These are phyloP conservation scores for Brachyptera putata DNA, from an alignment of 2,888 invertebrate species.

Conservation along the genomic window DNA sequence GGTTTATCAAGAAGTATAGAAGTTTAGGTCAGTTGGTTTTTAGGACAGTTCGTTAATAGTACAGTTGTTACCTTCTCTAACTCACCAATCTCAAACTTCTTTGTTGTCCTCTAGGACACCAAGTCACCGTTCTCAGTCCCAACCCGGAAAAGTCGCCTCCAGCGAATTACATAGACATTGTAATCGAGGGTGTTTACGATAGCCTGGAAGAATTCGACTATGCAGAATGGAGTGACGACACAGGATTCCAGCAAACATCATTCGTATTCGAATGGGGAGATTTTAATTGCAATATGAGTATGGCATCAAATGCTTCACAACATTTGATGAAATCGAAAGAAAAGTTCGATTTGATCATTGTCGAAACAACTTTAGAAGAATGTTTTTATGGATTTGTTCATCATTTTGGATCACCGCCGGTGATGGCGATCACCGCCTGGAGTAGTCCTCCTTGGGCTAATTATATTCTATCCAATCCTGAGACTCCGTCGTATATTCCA, in stretches of 20 bases:
- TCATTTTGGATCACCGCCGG: slow-evolving; percentile 25
- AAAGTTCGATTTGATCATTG: slow-evolving; percentile 26
- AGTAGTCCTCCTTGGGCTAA: slow-evolving; percentile 24
- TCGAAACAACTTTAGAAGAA: slow-evolving; percentile 21
- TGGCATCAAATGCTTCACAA: slow-evolving; percentile 15
- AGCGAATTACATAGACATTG: slow-evolving; percentile 25
- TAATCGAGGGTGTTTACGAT: slow-evolving; percentile 27
- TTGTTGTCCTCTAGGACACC: no score
- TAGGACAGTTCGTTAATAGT: no score
- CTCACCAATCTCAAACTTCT: no score
- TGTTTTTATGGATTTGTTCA: slow-evolving; percentile 26
- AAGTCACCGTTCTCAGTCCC: slow-evolving; percentile 30
- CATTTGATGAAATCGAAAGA: slow-evolving; percentile 5
- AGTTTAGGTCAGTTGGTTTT: no score
- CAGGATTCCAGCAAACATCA: neutral
- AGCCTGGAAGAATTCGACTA: neutral
- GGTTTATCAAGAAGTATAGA: no score
- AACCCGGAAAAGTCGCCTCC: slow-evolving; percentile 26
- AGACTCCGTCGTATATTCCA: slow-evolving; percentile 25
- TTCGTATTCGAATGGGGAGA: neutral
- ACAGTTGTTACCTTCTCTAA: no score
- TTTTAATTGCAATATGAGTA: slow-evolving; percentile 4
- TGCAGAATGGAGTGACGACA: neutral
- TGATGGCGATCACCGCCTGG: slow-evolving; percentile 29
- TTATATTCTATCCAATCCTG: slow-evolving; percentile 25